phyloP scores from a whole-genome alignment of 2,113 vertebrate species.

The Anas platyrhynchos region DNA sequence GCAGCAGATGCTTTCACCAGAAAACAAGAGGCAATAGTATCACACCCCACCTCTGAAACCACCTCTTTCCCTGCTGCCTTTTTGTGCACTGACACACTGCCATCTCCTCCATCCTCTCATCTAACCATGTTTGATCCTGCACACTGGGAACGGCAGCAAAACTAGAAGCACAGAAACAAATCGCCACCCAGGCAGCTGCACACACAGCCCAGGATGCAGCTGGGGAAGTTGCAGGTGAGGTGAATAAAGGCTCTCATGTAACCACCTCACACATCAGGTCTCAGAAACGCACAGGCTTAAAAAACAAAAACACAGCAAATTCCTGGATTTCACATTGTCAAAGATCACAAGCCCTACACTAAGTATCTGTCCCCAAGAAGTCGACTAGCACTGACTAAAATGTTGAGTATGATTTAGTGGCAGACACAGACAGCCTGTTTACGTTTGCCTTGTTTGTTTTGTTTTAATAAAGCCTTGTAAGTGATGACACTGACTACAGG shows the following conservation, averaged over 20 bases:
- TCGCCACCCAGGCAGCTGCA: no score
- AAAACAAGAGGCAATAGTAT: neutral
- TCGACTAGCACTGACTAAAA: neutral
- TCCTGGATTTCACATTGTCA: no score
- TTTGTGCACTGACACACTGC: neutral
- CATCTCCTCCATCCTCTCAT: neutral
- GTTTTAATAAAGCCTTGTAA: neutral
- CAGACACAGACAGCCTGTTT: neutral
- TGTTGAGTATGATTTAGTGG: neutral
- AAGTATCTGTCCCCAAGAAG: neutral
- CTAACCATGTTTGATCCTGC: neutral
- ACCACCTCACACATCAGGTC: neutral
- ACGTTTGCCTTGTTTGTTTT: neutral
- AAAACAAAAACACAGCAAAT: neutral
- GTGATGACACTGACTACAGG: neutral
- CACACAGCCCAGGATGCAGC: neutral
- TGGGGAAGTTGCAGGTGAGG: neutral
- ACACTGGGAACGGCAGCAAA: neutral
- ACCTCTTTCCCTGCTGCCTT: neutral
- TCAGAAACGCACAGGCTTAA: neutral
- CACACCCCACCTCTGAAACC: neutral
- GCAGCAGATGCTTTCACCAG: neutral
- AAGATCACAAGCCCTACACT: neutral
- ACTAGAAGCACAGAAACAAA: neutral
- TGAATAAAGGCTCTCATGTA: neutral